These are phyloP conservation scores for Argyra leucocephala DNA, from an alignment of 2,888 invertebrate species.

Conservation along the genomic window DNA sequence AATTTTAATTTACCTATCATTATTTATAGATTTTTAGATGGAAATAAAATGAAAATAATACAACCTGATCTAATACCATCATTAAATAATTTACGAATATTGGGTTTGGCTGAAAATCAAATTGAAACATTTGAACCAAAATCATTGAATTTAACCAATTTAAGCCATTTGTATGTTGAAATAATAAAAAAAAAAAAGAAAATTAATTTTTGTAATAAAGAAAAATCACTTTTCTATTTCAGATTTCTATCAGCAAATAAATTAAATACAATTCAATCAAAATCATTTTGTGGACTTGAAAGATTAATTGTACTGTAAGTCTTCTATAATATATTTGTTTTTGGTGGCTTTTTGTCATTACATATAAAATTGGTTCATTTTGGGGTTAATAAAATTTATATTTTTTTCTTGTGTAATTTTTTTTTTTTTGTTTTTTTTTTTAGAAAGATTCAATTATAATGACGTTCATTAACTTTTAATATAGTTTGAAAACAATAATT, in stretches of 20 bases:
- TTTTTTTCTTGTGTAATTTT: no score
- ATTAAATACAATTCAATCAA: slow-evolving; percentile 39
- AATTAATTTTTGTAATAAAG: slow-evolving; percentile 7
- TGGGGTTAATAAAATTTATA: no score
- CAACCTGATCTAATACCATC: slow-evolving; percentile 37
- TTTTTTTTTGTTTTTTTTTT: no score
- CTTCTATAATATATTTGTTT: no score
- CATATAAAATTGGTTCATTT: no score
- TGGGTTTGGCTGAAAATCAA: slow-evolving; percentile 46
- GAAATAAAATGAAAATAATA: slow-evolving; percentile 40
- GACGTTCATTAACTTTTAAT: no score
- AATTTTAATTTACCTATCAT: no score
- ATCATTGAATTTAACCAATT: slow-evolving; percentile 38
- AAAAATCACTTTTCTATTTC: slow-evolving; percentile 25
- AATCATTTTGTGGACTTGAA: slow-evolving; percentile 44
- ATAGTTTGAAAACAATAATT: no score
- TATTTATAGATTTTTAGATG: slow-evolving; percentile 38
- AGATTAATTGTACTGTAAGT: slow-evolving; percentile 42
- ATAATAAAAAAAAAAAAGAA: slow-evolving; percentile 4
- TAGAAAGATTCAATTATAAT: no score
- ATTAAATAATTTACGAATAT: slow-evolving; percentile 37
- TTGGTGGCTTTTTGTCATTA: no score
- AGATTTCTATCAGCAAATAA: slow-evolving; percentile 48
- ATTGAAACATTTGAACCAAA: slow-evolving; percentile 33
- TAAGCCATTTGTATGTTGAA: slow-evolving; percentile 45